A percentile compares a stretch with the other conserved stretches of the same genome.
Conservation (phyloP, 2,113 vertebrate genomes). For the Irena cyanogastra region DNA sequence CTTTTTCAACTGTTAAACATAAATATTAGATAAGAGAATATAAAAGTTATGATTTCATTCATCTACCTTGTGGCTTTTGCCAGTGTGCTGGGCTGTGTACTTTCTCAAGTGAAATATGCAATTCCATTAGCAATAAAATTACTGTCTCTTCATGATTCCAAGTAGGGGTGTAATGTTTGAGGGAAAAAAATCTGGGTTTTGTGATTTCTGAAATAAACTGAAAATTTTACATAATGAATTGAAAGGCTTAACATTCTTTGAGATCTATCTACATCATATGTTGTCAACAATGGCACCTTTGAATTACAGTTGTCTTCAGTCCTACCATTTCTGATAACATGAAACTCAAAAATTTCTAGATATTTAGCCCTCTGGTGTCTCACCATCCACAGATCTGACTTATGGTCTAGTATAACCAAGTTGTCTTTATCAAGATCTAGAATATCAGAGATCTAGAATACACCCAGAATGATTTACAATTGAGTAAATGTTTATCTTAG, state of each 20-base stretch:
- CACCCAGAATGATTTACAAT: neutral
- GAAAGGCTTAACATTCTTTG: neutral
- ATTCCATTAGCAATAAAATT: neutral
- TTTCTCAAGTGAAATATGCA: neutral
- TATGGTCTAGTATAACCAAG: neutral
- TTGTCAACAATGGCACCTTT: neutral
- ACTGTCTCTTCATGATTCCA: neutral
- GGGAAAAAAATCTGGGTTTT: neutral
- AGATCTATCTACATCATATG: neutral
- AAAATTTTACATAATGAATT: neutral
- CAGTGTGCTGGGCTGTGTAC: neutral
- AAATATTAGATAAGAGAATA: neutral
- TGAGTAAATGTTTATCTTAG: neutral
- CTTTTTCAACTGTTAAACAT: neutral
- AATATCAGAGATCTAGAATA: neutral
- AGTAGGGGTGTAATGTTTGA: neutral
- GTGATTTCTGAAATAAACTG: neutral
- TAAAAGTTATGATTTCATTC: neutral
- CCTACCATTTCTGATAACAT: neutral
- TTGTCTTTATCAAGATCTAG: neutral
- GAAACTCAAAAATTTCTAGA: neutral
- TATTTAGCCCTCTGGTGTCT: neutral
- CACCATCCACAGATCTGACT: neutral
- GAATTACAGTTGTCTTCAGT: neutral
- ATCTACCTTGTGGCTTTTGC: neutral